A percentile compares a stretch with the other conserved stretches of the same genome.
phyloP scores from a whole-genome alignment of 2,888 invertebrate genomes.

The Stratiomys singularior region DNA sequence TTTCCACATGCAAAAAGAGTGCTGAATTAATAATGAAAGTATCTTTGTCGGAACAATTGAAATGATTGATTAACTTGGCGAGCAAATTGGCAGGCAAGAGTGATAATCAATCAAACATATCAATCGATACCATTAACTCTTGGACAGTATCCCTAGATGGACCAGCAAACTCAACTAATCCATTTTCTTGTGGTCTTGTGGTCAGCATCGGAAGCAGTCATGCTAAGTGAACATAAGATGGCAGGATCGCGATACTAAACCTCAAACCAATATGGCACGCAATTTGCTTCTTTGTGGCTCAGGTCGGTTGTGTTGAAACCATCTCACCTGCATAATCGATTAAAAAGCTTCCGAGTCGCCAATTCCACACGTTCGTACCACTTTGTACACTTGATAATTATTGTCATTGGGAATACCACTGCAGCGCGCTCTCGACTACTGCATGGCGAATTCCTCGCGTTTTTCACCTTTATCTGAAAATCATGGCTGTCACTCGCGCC shows the following conservation, averaged over 20 bases:
- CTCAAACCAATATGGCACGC: conserved; percentile 39
- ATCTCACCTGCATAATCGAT: conserved; percentile 43
- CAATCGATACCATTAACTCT: neutral
- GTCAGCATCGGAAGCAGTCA: conserved; percentile 32
- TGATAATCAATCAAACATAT: neutral
- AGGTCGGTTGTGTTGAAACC: neutral
- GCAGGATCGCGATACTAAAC: conserved; percentile 1
- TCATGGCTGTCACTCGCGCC: neutral
- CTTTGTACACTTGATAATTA: conserved; percentile 38
- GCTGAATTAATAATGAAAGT: too few species aligned
- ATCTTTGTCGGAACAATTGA: neutral
- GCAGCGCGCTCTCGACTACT: neutral
- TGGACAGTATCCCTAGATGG: neutral
- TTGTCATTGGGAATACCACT: conserved; percentile 16
- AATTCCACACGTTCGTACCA: conserved; percentile 3
- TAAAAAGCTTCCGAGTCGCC: neutral
- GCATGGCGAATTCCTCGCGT: neutral
- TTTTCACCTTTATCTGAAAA: neutral
- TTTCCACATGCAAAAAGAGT: too few species aligned
- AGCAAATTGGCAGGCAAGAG: neutral
- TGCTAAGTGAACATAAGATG: conserved; percentile 38
- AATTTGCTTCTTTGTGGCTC: conserved; percentile 29
- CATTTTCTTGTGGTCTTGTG: conserved; percentile 22
- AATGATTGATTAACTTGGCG: neutral
- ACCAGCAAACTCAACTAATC: conserved; percentile 2